A percentile compares a stretch with the other conserved stretches of the same genome.
These are phyloP conservation scores for Tribolium freemani DNA, from an alignment of 2,888 invertebrate species.

Conservation along the genomic window DNA sequence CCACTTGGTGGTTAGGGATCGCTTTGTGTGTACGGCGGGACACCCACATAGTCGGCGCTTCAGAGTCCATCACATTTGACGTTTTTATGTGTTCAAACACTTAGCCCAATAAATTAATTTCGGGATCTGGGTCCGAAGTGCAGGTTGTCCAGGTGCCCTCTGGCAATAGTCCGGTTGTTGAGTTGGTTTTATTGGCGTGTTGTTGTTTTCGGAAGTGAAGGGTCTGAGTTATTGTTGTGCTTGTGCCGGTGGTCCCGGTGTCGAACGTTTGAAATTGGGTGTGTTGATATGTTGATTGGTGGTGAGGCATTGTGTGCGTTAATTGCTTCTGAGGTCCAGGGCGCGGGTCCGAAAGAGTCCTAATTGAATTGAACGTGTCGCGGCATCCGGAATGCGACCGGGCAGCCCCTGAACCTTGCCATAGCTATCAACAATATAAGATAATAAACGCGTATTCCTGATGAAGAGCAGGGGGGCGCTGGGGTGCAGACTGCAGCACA, in stretches of 20 bases:
- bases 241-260: constrained; percentile 24
- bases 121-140: background rate
- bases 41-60: background rate
- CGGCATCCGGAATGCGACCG: constrained; percentile 40
- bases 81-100: background rate
- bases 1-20: too few species aligned
- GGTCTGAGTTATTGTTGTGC: constrained; percentile 32
- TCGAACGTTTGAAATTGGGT: constrained; percentile 32
- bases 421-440: constrained; percentile 53
- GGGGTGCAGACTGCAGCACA: constrained; percentile 45
- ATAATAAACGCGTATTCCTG: constrained; percentile 53
- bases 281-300: constrained; percentile 33
- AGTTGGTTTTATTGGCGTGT: background rate
- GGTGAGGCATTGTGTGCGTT: constrained; percentile 26
- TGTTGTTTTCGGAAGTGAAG: constrained; percentile 18
- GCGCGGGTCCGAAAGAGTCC: constrained; percentile 12
- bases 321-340: constrained; percentile 21
- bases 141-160: background rate
- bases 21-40: background rate
- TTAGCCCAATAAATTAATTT: background rate
- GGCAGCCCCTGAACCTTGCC: constrained; percentile 42
- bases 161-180: background rate
- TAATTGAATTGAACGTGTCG: constrained; percentile 28
- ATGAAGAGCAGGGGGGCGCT: constrained; percentile 26
- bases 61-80: background rate